phyloP scores from a whole-genome alignment of 2,888 invertebrate genomes.

The Drosophila birchii region DNA sequence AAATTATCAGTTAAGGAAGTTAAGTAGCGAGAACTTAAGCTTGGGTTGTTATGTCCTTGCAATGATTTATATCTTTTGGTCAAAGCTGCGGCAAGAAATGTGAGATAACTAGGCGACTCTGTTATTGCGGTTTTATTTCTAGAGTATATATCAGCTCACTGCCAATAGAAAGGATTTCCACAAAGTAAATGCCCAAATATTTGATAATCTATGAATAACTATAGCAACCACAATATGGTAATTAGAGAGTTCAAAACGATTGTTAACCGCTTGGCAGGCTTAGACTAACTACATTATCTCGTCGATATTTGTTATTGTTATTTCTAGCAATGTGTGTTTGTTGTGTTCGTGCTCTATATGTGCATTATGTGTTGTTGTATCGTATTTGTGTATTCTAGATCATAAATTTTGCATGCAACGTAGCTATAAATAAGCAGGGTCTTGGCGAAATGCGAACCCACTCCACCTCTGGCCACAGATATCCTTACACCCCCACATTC shows the following conservation, averaged over 20 bases:
- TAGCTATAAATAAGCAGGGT: conserved; percentile 73
- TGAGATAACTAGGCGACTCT: not conserved
- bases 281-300: conserved; percentile 2
- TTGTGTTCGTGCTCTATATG: conserved; percentile 24
- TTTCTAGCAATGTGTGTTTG: conserved; percentile 25
- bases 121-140: not conserved
- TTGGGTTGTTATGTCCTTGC: not conserved
- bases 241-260: conserved; percentile 8
- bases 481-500: not conserved
- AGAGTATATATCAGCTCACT: not conserved
- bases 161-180: not conserved
- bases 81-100: not conserved
- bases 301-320: conserved; percentile 39
- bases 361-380: conserved; percentile 39
- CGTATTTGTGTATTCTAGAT: conserved; percentile 70
- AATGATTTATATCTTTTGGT: not conserved
- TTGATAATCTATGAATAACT: not conserved
- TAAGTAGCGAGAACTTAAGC: not conserved
- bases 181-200: not conserved
- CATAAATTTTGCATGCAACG: conserved; percentile 76
- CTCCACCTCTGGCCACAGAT: conserved; percentile 24
- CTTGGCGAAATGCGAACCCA: conserved; percentile 48
- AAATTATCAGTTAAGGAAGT: not conserved
- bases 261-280: conserved; percentile 22
- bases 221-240: not conserved